Base-by-base conservation (phyloP, 2,888 invertebrate species). In the Podabrus alpinus region DNA sequence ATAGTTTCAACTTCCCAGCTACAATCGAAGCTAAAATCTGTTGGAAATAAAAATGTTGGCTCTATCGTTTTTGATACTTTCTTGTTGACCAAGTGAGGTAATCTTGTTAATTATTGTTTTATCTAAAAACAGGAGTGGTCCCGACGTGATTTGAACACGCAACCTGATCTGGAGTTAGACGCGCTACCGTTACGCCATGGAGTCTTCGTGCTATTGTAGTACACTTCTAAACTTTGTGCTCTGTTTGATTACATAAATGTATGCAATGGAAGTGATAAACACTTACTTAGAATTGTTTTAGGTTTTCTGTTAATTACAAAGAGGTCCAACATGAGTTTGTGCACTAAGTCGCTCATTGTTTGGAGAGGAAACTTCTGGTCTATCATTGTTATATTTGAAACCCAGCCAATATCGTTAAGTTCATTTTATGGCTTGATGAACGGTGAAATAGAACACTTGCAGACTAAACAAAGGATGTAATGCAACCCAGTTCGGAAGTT, bases 151-250 rank as follows among this genome's bases (percentile, higher is more conserved):
- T n/a, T 94, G 95, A 95, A 95, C 95, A 95, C 95, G 95, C 95
- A 95, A 94, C 95, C 95, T 95, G 95, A 95, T 95, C 95, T 95
- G 95, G 95, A 95, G 95, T 95, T 95, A 95, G 95, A 95, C 95
- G 95, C 95, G 95, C 95, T 95, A 95, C 95, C 95, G 94, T 95
- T 95, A 95, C 95, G 95, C 95, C 95, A 95, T 94, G 94, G 93
- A 94, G 94, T 94, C 94, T 15, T 59, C 7, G 5, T 21, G 21
- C 7, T 21, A 7, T 4, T 21, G 21, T 29, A 3, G 29, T 29
- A 4, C 45, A 45, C 5, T 45, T 45, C n/a, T 24, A 19, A 19
- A 19, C 4, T 19, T 3, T 19, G 4, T 3, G 2, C 4, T 3
- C 2, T 19, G 19, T 7, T 3, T 1, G n/a, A n/a, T 45, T 45